Conservation (phyloP, 2,797 vertebrate species). For the Anableps anableps region DNA sequence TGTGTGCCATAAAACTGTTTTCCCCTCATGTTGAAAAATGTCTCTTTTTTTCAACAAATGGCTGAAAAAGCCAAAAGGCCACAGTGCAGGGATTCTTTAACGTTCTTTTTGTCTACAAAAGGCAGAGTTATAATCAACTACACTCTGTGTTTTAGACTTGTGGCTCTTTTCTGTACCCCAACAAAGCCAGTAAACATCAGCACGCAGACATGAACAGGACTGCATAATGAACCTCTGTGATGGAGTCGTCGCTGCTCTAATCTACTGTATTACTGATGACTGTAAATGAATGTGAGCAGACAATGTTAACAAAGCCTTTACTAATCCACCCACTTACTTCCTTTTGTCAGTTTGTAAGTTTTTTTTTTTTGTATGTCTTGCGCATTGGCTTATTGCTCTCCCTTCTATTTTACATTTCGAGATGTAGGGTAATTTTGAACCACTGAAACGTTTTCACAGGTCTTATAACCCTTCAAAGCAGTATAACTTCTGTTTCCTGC, state of each 20-base stretch:
- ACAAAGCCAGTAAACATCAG: constrained; percentile 61
- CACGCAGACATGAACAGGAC: constrained; percentile 7
- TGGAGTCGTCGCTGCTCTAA: constrained; percentile 5
- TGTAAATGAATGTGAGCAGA: constrained; percentile 38
- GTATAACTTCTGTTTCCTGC: background rate
- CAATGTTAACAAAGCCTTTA: constrained; percentile 2
- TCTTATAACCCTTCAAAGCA: background rate
- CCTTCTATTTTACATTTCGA: background rate
- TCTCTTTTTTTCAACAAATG: constrained; percentile 47
- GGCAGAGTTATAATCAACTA: constrained; percentile 41
- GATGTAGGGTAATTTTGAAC: background rate
- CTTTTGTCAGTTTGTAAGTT: constrained; percentile 38
- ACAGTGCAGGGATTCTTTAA: constrained; percentile 50
- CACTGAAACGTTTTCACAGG: background rate
- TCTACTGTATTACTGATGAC: background rate
- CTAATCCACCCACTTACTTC: constrained; percentile 48
- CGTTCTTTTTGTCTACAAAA: constrained; percentile 43
- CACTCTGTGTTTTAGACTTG: constrained; percentile 30
- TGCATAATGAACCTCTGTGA: constrained; percentile 55
- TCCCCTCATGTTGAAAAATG: constrained; percentile 40
- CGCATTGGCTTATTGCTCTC: constrained; percentile 7
- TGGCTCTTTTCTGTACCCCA: constrained; percentile 36
- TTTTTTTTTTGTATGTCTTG: constrained; percentile 12
- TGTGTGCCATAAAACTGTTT: constrained; percentile 49
- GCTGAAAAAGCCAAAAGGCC: background rate